Percentiles rank a stretch among this genome's conserved stretches.
Evolutionary conservation across 2,888 invertebrate genomes (phyloP).

Genomic region (Acleris laterana): DNA sequence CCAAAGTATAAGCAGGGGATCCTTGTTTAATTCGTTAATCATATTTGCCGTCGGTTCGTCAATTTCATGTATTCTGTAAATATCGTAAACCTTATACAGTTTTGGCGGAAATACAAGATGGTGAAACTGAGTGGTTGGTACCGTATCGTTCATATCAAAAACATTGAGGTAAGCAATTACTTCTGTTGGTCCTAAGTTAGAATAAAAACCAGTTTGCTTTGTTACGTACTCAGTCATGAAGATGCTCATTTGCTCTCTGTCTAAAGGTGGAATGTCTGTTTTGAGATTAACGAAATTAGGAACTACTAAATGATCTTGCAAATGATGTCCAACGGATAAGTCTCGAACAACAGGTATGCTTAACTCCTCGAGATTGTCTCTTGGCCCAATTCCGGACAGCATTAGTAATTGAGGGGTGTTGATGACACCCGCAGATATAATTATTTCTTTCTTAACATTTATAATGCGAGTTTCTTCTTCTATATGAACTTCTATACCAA

Average conservation of each 20-base stretch:
- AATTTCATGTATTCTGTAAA: constrained; percentile 26
- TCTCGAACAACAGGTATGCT: constrained; percentile 56
- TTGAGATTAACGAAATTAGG: constrained; percentile 50
- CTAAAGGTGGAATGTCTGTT: constrained; percentile 42
- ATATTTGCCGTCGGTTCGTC: constrained; percentile 13
- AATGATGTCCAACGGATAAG: constrained; percentile 62
- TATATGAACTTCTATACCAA: constrained; percentile 59
- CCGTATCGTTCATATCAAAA: constrained; percentile 80
- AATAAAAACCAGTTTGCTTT: constrained; percentile 84
- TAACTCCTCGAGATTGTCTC: constrained; percentile 49
- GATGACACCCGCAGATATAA: constrained; percentile 63
- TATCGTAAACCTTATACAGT: constrained; percentile 23
- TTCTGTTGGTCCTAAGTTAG: constrained; percentile 87
- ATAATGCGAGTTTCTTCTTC: constrained; percentile 47
- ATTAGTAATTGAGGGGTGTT: constrained; percentile 68
- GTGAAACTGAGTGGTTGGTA: constrained; percentile 67
- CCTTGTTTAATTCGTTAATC: constrained; percentile 38
- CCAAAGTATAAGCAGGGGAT: constrained; percentile 47
- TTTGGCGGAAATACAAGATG: constrained; percentile 22
- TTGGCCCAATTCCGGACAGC: constrained; percentile 69
- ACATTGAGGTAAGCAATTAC: constrained; percentile 87
- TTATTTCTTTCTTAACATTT: constrained; percentile 60
- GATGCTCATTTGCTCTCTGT: constrained; percentile 37
- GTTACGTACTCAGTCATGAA: constrained; percentile 58
- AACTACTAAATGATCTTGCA: constrained; percentile 65